These are phyloP conservation scores for Ictalurus furcatus DNA, from an alignment of 2,113 vertebrate species.

Conservation along the genomic window DNA sequence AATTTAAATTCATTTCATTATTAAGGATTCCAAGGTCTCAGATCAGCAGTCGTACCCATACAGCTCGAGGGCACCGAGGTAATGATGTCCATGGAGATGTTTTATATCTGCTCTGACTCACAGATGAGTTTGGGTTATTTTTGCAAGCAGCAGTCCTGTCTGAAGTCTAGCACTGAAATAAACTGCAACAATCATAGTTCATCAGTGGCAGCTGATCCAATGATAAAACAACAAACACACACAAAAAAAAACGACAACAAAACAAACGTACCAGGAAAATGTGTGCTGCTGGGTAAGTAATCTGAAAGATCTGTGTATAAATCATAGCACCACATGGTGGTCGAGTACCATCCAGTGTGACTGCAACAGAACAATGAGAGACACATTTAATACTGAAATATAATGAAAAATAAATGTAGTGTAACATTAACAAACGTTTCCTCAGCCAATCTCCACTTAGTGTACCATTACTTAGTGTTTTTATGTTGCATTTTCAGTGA, in stretches of 20 bases:
- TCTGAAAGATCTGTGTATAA: constrained; percentile 24
- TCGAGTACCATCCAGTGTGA: constrained; percentile 46
- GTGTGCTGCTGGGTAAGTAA: constrained; percentile 39
- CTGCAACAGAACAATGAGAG: constrained; percentile 39
- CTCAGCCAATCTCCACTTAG: constrained; percentile 52
- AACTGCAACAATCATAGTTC: constrained; percentile 35
- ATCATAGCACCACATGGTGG: constrained; percentile 46
- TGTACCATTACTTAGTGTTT: constrained; percentile 62
- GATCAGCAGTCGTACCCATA: constrained; percentile 20
- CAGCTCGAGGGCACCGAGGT: constrained; percentile 44
- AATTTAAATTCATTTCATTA: neutral
- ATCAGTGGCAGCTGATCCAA: constrained; percentile 5
- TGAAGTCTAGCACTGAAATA: constrained; percentile 24
- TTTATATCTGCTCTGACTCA: constrained; percentile 35
- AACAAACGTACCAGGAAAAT: constrained; percentile 33
- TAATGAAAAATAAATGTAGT: constrained; percentile 39
- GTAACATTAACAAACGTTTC: constrained; percentile 40
- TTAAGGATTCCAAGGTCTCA: neutral
- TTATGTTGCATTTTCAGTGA: constrained; percentile 53
- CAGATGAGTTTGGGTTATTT: constrained; percentile 28
- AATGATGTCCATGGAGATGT: constrained; percentile 46
- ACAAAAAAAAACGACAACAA: neutral
- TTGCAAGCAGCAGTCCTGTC: constrained; percentile 24
- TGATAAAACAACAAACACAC: constrained; percentile 4
- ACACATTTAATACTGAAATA: constrained; percentile 36